Percentiles rank a stretch among this genome's conserved stretches.
These are phyloP conservation scores for Pararge aegeria DNA, from an alignment of 1,140 invertebrate species.

Conservation along the genomic window DNA sequence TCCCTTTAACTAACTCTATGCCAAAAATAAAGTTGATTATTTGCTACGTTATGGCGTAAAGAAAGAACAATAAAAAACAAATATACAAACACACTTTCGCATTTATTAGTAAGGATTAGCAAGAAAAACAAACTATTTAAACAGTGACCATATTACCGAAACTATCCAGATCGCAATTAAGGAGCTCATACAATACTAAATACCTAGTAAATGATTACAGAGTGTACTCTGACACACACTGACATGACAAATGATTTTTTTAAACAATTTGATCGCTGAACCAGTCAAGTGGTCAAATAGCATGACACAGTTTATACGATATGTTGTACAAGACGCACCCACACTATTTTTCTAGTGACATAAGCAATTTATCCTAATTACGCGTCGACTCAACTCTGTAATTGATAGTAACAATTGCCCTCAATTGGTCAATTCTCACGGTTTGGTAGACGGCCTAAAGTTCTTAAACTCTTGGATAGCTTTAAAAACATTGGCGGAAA, in stretches of 20 bases:
- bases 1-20: too few species aligned
- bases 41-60: too few species aligned
- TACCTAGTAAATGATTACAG: too few species aligned
- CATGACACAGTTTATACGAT: constrained; percentile 4
- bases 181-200: too few species aligned
- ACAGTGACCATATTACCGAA: too few species aligned
- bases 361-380: constrained; percentile 15
- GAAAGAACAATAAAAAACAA: too few species aligned
- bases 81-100: too few species aligned
- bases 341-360: constrained; percentile 11
- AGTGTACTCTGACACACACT: neutral
- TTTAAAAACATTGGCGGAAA: neutral
- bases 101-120: too few species aligned
- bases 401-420: constrained; percentile 7
- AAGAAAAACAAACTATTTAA: too few species aligned
- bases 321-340: constrained; percentile 4
- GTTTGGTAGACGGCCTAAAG: constrained; percentile 3
- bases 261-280: neutral
- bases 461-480: neutral
- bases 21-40: too few species aligned
- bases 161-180: too few species aligned
- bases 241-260: neutral
- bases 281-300: constrained; percentile 1
- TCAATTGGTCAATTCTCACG: constrained; percentile 12
- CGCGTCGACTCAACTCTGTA: constrained; percentile 4